Conservation (phyloP, 1,140 invertebrate genomes). For the Atopsyche davidsoni region DNA sequence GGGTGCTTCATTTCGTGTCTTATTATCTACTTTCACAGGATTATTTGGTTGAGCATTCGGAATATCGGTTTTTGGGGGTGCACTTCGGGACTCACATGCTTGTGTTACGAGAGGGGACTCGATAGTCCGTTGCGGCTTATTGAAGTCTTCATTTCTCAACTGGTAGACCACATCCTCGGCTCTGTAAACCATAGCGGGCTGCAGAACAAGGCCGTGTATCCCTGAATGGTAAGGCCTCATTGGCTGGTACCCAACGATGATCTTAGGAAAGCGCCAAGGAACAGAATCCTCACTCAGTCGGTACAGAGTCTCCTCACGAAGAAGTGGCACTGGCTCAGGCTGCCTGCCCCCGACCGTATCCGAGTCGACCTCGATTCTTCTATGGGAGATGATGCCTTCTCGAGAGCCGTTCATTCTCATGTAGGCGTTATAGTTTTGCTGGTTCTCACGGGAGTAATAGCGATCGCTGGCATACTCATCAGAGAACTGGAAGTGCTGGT, state of each 20-base stretch:
- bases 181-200: slow-evolving; percentile 33
- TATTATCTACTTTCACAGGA: neutral
- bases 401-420: slow-evolving; percentile 25
- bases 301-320: slow-evolving; percentile 25
- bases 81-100: neutral
- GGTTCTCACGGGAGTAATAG: slow-evolving; percentile 28
- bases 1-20: neutral
- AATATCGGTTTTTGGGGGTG: too few relatives aligned
- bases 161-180: slow-evolving; percentile 30
- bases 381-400: slow-evolving; percentile 13
- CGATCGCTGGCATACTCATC: slow-evolving; percentile 26
- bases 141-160: slow-evolving; percentile 29
- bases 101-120: too few relatives aligned
- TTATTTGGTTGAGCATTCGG: slow-evolving; percentile 4
- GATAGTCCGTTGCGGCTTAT: slow-evolving; percentile 15
- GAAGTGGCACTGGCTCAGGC: neutral
- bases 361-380: slow-evolving; percentile 10
- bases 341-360: neutral
- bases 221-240: slow-evolving; percentile 19
- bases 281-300: slow-evolving; percentile 23
- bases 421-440: slow-evolving; percentile 28
- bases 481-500: slow-evolving; percentile 5
- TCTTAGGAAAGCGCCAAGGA: slow-evolving; percentile 27
- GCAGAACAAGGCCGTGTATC: slow-evolving; percentile 22
- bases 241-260: slow-evolving; percentile 30